Conservation (phyloP, 2,797 vertebrate species). For the Anguilla marmorata region DNA sequence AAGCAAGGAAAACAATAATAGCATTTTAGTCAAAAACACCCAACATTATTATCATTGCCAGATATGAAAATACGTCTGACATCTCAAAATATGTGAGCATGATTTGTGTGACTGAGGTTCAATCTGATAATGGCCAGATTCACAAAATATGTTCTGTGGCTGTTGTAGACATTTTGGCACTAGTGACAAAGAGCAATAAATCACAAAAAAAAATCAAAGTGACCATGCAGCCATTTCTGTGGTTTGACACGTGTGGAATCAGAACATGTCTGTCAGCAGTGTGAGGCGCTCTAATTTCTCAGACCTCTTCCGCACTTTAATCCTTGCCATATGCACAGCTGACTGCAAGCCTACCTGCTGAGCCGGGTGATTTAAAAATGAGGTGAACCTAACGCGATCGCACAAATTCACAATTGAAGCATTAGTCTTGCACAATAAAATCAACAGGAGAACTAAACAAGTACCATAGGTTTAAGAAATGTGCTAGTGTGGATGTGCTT, state of each 20-base stretch:
- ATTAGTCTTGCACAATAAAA: slow-evolving; percentile 62
- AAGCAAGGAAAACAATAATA: neutral
- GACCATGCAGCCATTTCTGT: slow-evolving; percentile 77
- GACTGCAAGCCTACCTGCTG: slow-evolving; percentile 69
- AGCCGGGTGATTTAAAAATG: slow-evolving; percentile 58
- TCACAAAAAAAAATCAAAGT: slow-evolving; percentile 77
- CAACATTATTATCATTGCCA: neutral
- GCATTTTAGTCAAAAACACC: slow-evolving; percentile 45
- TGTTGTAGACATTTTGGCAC: slow-evolving; percentile 73
- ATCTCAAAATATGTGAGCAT: neutral
- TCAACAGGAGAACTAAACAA: slow-evolving; percentile 64
- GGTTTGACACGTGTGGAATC: slow-evolving; percentile 81
- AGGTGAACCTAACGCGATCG: slow-evolving; percentile 59
- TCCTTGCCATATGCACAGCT: slow-evolving; percentile 73
- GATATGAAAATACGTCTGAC: neutral
- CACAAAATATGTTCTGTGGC: slow-evolving; percentile 61
- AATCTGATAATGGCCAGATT: slow-evolving; percentile 72
- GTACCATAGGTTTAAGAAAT: slow-evolving; percentile 30
- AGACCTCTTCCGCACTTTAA: slow-evolving; percentile 70
- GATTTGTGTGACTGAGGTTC: slow-evolving; percentile 56
- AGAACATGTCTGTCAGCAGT: slow-evolving; percentile 74
- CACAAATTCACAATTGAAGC: slow-evolving; percentile 50
- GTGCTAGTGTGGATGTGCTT: neutral
- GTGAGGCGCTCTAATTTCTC: slow-evolving; percentile 68
- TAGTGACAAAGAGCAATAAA: slow-evolving; percentile 78